Evolutionary conservation across 2,888 invertebrate species (phyloP), one percentile per base, ranked within the genome.

Genomic region (Cephus pygmeus): DNA sequence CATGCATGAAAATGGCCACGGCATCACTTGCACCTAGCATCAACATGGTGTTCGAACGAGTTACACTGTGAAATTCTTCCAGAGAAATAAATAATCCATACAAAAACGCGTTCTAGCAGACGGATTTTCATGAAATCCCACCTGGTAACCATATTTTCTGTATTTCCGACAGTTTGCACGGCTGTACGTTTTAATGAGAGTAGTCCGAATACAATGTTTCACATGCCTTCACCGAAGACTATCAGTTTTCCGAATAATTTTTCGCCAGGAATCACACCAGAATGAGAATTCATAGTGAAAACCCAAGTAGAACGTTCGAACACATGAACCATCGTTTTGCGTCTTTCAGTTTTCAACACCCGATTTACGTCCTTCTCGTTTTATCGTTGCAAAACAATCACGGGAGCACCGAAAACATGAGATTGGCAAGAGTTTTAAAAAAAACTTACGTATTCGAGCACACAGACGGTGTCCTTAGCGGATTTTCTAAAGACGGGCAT

Each of bases 1-100:
- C 87, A 88, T 88, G 89, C 88, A 89, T 88, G 88, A 91, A 91
- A 91, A 91, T 91, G 91, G 90, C 91, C 89, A 88, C 91, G 90
- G 89, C 87, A 90, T 88, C 88, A 87, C 85, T 89, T 87, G 86
- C 87, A 85, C 86, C 87, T 87, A 85, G 83, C 87, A 87, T 87
- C 87, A 87, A 88, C 87, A 87, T 85, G 85, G 83, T 84, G 83
- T 84, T 82, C 74, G 56, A 73, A 34, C 77, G 77, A 69, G 15
- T 71, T 71, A 34, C 71, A 71, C 71, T 34, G 33, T 15, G 12
- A 34, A 34, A 34, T 71, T 33, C 31, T 0, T 71, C 15, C 12
- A 33, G 31, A 34, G 71, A 71, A 71, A 56, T 56, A 6, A 34
- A 35, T 34, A 74, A 74, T 74, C 30, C 30, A 11, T 30, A 34